These are phyloP conservation scores for Cynodonichthys magdalenae DNA, from an alignment of 2,797 vertebrate species.

Conservation along the genomic window DNA sequence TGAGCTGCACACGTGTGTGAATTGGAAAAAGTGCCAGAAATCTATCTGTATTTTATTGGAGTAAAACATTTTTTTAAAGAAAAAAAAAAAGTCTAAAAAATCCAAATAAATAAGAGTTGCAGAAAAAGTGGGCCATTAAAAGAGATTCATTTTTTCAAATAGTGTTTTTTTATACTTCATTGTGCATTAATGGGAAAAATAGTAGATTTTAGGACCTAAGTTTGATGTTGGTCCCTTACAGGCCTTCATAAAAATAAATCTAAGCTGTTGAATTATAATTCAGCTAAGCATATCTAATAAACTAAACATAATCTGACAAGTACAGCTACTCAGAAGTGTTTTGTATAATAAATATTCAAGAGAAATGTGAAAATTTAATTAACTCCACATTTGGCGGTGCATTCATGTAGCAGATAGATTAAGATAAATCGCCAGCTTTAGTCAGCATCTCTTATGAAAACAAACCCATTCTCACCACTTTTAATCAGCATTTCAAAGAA, in stretches of 20 bases:
- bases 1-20: neutral
- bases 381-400: conserved; percentile 5
- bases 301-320: conserved; percentile 15
- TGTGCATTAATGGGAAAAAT: neutral
- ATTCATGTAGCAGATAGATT: conserved; percentile 3
- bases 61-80: no score
- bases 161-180: no score
- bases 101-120: no score
- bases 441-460: conserved; percentile 9
- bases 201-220: neutral
- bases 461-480: conserved; percentile 13
- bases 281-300: conserved; percentile 12
- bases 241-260: conserved; percentile 9
- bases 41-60: neutral
- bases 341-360: neutral
- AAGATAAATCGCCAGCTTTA: conserved; percentile 7
- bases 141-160: no score
- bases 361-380: conserved; percentile 16
- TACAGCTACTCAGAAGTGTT: neutral
- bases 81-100: no score
- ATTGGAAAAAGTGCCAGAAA: neutral
- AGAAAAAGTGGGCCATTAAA: no score
- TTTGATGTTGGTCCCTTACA: conserved; percentile 3
- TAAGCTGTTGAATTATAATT: conserved; percentile 7
- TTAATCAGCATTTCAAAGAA: conserved; percentile 45